Conservation (phyloP, 2,888 invertebrate species). For the Drosophila nr. fundita region DNA sequence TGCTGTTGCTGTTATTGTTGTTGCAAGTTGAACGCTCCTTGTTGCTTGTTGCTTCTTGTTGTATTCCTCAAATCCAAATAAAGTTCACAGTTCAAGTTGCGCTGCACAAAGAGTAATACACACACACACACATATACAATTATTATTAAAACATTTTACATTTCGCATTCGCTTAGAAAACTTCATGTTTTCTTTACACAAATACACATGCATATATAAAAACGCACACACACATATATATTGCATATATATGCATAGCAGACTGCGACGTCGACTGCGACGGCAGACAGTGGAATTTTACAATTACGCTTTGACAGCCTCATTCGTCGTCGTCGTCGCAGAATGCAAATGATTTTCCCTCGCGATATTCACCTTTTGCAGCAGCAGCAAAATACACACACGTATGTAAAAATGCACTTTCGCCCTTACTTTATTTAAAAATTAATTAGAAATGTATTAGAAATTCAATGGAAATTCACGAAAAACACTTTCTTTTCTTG, state of each 20-base stretch:
- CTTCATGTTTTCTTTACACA: slow-evolving; percentile 66
- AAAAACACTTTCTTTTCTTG: slow-evolving; percentile 71
- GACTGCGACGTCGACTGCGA: slow-evolving; percentile 59
- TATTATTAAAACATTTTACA: slow-evolving; percentile 54
- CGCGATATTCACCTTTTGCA: slow-evolving; percentile 71
- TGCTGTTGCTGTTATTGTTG: slow-evolving; percentile 43
- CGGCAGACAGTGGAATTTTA: slow-evolving; percentile 81
- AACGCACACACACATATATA: slow-evolving; percentile 1
- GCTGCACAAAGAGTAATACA: slow-evolving; percentile 61
- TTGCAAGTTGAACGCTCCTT: slow-evolving; percentile 43
- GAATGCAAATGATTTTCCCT: slow-evolving; percentile 75
- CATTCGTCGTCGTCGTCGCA: slow-evolving; percentile 75
- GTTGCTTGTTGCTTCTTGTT: slow-evolving; percentile 28
- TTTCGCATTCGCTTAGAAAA: slow-evolving; percentile 59
- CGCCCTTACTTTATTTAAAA: slow-evolving; percentile 61
- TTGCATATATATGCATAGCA: slow-evolving; percentile 38
- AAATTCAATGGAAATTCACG: slow-evolving; percentile 49
- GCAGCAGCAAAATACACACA: slow-evolving; percentile 34
- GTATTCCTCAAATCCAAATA: slow-evolving; percentile 27
- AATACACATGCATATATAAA: slow-evolving; percentile 30
- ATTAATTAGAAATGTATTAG: slow-evolving; percentile 56
- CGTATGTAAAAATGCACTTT: slow-evolving; percentile 68
- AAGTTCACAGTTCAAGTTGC: slow-evolving; percentile 39
- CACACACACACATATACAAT: slow-evolving; percentile 40
- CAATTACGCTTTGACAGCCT: slow-evolving; percentile 82